Conservation (phyloP, 2,888 invertebrate genomes). For the Apomyelois bistriatella region DNA sequence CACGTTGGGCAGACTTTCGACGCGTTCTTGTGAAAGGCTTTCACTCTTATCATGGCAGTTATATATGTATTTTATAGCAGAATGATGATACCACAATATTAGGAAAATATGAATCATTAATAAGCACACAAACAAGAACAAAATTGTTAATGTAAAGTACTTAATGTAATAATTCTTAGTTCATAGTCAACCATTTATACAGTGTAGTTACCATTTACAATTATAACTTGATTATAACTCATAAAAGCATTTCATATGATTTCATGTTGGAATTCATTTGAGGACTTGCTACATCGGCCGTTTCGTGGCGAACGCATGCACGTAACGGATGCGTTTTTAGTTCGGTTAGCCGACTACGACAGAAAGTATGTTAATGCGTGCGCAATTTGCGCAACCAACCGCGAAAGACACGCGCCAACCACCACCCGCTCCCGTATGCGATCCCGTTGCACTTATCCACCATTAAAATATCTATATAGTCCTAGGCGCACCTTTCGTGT, state of each 20-base stretch:
- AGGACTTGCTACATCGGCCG: conserved; percentile 14
- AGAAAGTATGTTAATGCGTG: conserved; percentile 71
- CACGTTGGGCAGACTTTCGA: conserved; percentile 72
- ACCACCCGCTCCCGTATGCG: conserved; percentile 40
- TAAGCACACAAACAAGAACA: neutral
- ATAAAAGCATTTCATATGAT: conserved; percentile 4
- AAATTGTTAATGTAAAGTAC: neutral
- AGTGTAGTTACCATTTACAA: neutral
- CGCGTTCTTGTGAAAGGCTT: conserved; percentile 73
- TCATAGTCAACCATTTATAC: neutral
- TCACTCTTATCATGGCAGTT: conserved; percentile 70
- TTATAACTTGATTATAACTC: conserved; percentile 3
- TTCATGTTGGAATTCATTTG: conserved; percentile 20
- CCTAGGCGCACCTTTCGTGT: no score
- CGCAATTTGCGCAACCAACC: conserved; percentile 61
- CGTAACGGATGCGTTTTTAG: conserved; percentile 69
- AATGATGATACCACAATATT: neutral
- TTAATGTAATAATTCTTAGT: neutral
- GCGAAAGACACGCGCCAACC: conserved; percentile 54
- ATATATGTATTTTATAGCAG: conserved; percentile 30
- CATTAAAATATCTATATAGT: neutral
- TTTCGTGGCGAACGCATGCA: conserved; percentile 27
- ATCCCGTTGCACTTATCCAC: conserved; percentile 47
- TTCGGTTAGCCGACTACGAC: conserved; percentile 48
- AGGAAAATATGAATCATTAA: no score